Conservation (phyloP, 2,888 invertebrate species). For the Plagiodera versicolora region DNA sequence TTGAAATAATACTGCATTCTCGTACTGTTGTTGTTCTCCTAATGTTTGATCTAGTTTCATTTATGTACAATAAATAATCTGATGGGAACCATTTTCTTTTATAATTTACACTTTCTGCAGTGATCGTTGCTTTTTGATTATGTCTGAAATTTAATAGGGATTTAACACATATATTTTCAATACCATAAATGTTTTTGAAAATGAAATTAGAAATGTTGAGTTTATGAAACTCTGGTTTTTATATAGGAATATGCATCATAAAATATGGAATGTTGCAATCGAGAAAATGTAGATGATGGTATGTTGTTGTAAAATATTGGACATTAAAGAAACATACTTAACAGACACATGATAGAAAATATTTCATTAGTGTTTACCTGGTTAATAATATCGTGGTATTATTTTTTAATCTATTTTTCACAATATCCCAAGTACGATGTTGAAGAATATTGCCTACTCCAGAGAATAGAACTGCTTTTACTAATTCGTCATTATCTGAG, state of each 20-base stretch:
- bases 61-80: constrained; percentile 60
- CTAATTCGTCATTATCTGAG: constrained; percentile 61
- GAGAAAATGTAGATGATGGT: no score
- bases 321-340: no score
- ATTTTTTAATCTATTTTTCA: constrained; percentile 54
- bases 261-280: no score
- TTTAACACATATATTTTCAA: no score
- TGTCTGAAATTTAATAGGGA: constrained; percentile 56
- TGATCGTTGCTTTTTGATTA: constrained; percentile 61
- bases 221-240: no score
- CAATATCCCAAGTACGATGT: constrained; percentile 56
- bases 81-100: constrained; percentile 55
- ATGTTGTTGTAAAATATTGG: no score
- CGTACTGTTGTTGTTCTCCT: constrained; percentile 60
- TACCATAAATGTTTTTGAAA: no score
- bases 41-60: constrained; percentile 60
- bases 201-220: no score
- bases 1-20: constrained; percentile 62
- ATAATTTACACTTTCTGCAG: constrained; percentile 67
- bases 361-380: constrained; percentile 61
- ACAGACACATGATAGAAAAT: no score
- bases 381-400: constrained; percentile 55
- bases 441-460: constrained; percentile 61
- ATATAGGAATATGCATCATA: no score
- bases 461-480: constrained; percentile 61